Percentiles rank a stretch among this genome's conserved stretches.
These are phyloP conservation scores for honey bee (Apis mellifera) DNA, from an alignment of 1,140 invertebrate genomes.

Conservation along the genomic window DNA sequence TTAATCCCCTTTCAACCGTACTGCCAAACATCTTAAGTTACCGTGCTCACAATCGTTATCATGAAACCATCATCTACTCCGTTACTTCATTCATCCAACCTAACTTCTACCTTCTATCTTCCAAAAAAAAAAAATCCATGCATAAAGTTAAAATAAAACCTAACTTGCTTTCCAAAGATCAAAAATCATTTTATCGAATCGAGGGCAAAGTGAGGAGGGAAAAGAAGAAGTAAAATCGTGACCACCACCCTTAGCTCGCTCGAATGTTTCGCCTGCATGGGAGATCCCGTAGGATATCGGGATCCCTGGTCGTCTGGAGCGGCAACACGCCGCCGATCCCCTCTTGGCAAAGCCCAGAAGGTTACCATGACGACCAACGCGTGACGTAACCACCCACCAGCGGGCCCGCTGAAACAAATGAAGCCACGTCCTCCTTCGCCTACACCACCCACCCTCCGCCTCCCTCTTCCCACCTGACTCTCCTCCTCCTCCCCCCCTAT, in stretches of 20 bases:
- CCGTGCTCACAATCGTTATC: no score
- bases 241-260: not conserved
- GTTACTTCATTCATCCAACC: no score
- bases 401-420: slow-evolving; percentile 81
- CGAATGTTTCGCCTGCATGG: slow-evolving; percentile 44
- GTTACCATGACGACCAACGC: slow-evolving; percentile 80
- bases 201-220: slow-evolving; percentile 59
- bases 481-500: not conserved
- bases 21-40: no score
- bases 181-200: no score
- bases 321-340: slow-evolving; percentile 76
- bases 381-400: slow-evolving; percentile 79
- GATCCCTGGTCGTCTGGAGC: slow-evolving; percentile 73
- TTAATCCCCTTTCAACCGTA: no score
- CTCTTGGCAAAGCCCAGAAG: slow-evolving; percentile 76
- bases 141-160: no score
- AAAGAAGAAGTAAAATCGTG: not conserved
- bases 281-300: slow-evolving; percentile 54
- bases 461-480: slow-evolving; percentile 30
- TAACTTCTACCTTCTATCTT: no score
- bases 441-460: slow-evolving; percentile 23
- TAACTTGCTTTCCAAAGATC: no score
- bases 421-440: slow-evolving; percentile 78
- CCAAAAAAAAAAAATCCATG: no score
- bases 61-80: no score